These are phyloP conservation scores for Epiblema foenella DNA, from an alignment of 2,888 invertebrate species.

Conservation along the genomic window DNA sequence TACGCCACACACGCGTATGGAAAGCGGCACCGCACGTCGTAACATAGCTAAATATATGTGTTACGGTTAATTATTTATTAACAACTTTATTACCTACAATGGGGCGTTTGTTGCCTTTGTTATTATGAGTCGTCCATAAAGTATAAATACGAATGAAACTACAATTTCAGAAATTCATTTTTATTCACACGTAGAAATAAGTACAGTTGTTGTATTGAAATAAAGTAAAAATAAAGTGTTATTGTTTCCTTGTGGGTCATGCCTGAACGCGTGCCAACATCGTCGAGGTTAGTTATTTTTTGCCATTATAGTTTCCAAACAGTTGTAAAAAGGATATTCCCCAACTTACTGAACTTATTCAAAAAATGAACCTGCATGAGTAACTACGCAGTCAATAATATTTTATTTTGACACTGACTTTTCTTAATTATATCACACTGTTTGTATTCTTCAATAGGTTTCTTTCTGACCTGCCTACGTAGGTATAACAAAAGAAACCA, in stretches of 20 bases:
- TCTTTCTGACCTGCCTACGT: not conserved
- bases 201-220: not conserved
- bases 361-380: not conserved
- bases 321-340: slow-evolving; percentile 16
- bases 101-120: slow-evolving; percentile 55
- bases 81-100: slow-evolving; percentile 64
- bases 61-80: slow-evolving; percentile 61
- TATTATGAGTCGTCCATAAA: slow-evolving; percentile 57
- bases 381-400: slow-evolving; percentile 10
- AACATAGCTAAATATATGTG: slow-evolving; percentile 16
- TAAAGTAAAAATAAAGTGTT: not conserved
- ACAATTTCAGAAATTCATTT: slow-evolving; percentile 8
- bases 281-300: slow-evolving; percentile 7
- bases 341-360: not conserved
- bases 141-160: slow-evolving; percentile 6
- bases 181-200: not conserved
- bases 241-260: not conserved
- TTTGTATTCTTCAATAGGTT: no score
- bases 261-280: slow-evolving; percentile 21
- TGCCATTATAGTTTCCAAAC: slow-evolving; percentile 9
- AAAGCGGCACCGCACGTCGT: slow-evolving; percentile 25
- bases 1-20: slow-evolving; percentile 47
- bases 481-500: not conserved
- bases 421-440: not conserved
- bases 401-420: slow-evolving; percentile 20